Base-by-base conservation (phyloP, 2,888 invertebrate genomes). In the Ectemnius lituratus region DNA sequence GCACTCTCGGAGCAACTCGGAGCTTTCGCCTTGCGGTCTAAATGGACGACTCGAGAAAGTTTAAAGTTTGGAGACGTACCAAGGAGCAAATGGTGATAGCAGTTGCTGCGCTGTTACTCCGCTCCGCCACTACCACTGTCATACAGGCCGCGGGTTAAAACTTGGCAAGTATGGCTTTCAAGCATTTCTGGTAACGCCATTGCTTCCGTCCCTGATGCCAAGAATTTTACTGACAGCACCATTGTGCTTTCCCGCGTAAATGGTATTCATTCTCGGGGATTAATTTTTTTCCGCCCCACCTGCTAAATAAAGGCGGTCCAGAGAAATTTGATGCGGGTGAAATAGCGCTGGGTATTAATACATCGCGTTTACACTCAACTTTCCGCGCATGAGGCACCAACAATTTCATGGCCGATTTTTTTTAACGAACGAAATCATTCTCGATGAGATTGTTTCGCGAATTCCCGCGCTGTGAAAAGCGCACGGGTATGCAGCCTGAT, bases 61-160 rank as follows among this genome's bases (percentile, higher is more conserved):
- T 85, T 76, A 60, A 67, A 80, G 70, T 80, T 84, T 83, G 84
- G 83, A 86, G 84, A 82, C 75, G 86, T 83, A 81, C 84, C 83
- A 85, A 79, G 76, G 81, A 71, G 77, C 76, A 81, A 83, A 80
- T 78, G 76, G 79, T 62, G 78, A 77, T 72, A 69, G 67, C 58
- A 73, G 77, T 63, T 77, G 70, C 68, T 66, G 56, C n/a, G 28
- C 57, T 46, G 62, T 62, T 68, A 57, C 47, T 11, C 45, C 64
- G 65, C 65, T 70, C 73, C 62, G 72, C 63, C 77, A 66, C 75
- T 80, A 62, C 69, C 70, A 14, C 62, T 60, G 52, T 69, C 68
- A 65, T 69, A 52, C 52, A 52, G 78, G 77, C 71, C 52, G 8
- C 78, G 74, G 77, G 67, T 79, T 79, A 70, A 80, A 84, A 86